Base-by-base conservation (phyloP, 2,797 vertebrate species). In the Erethizon dorsatum region DNA sequence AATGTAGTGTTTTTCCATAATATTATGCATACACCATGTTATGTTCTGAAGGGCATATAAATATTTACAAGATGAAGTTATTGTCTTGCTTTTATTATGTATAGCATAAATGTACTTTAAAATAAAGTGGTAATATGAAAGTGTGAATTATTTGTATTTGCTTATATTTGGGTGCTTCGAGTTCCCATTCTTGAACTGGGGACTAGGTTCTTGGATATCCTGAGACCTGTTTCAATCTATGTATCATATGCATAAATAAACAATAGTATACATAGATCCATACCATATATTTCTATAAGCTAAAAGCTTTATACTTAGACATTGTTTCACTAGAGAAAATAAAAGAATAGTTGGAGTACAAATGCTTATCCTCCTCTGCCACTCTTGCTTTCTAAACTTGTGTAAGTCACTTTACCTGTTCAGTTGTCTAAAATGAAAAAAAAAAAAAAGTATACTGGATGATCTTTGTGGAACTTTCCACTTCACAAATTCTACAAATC, bases 61-160 rank as follows among this genome's bases (percentile, higher is more conserved):
- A 5, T 65, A 9, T 87, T 94, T 94, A 37, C 28, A 61, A 41
- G 83, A 92, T 86, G 31, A 61, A 71, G 31, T 88, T 82, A 57
- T 65, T 85, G 33, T 79, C 26, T 94, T 75, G 2, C 26, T 61
- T 90, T 91, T 71, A 83, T 57, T 88, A 73, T 92, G 15, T 88
- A 33, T 52, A 86, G 47, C 96, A 93, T 71, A 95, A 92, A 82
- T 94, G 71, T 80, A 67, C 26, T 90, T 97, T 17, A 88, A 88
- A 97, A 96, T 98, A 98, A 98, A 97, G 78, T 52, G 54, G n/a
- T 84, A 75, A 92, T 89, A 14, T 87, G 54, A 77, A 95, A 92
- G 41, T 95, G 33, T 95, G 61, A 80, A 92, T 45, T 91, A 78
- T 73, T 90, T 91, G 83, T 69, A 91, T 77, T 94, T 96, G 33